These are phyloP conservation scores for Spinus pinus DNA, from an alignment of 2,797 vertebrate genomes.

Conservation along the genomic window DNA sequence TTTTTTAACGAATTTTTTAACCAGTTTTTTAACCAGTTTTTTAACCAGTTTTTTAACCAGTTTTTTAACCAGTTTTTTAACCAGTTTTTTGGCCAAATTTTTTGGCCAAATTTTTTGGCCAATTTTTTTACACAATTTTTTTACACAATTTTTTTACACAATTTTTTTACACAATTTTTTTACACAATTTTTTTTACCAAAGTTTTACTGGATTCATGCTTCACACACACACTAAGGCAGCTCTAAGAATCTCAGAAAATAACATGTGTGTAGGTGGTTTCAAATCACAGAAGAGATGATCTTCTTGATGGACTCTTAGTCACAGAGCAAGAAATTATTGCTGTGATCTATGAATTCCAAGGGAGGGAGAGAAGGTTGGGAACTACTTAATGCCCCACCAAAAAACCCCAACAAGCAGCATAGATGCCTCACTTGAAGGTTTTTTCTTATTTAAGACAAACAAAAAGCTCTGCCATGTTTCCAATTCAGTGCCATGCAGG, in stretches of 20 bases:
- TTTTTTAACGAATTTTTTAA: too few species aligned
- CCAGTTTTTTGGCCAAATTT: too few species aligned
- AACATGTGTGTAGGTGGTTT: not conserved
- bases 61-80: too few species aligned
- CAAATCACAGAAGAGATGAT: slow-evolving; percentile 26
- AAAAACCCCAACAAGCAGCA: not conserved
- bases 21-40: too few species aligned
- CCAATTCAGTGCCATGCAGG: not conserved
- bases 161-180: too few species aligned
- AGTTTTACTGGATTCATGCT: not conserved
- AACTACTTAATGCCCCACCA: not conserved
- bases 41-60: too few species aligned
- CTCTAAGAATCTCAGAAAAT: slow-evolving; percentile 1
- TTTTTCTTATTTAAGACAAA: not conserved
- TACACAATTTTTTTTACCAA: not conserved
- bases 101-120: too few species aligned
- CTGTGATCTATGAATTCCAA: not conserved
- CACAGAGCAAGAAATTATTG: not conserved
- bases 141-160: too few species aligned
- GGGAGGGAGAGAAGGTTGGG: not conserved
- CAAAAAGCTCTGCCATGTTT: not conserved
- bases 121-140: too few species aligned
- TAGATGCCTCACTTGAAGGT: not conserved
- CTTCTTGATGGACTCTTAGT: not conserved
- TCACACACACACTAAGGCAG: not conserved